Conservation (phyloP, 2,113 vertebrate species). For the Grammomys surdaster region DNA sequence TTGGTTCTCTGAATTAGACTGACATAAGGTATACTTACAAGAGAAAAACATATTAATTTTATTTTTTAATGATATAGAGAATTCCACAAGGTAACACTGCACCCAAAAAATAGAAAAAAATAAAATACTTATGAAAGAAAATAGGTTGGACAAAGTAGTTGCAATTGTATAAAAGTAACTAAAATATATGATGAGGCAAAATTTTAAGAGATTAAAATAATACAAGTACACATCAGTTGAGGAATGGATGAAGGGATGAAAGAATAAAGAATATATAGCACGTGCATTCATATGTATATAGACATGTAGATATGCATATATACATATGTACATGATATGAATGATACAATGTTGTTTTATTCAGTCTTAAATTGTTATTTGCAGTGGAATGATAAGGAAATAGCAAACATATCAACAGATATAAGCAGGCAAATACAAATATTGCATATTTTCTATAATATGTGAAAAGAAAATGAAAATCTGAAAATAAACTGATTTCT, state of each 20-base stretch:
- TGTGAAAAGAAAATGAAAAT: not conserved
- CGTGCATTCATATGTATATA: not conserved
- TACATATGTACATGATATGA: not conserved
- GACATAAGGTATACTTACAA: not conserved
- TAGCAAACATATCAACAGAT: not conserved
- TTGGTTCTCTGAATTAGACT: not conserved
- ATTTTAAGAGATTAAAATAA: not conserved
- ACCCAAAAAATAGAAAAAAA: not conserved
- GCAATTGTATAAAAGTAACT: not conserved
- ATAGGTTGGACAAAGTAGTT: not conserved
- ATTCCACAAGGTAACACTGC: not conserved
- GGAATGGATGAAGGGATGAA: not conserved
- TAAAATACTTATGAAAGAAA: not conserved
- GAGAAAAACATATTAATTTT: not conserved
- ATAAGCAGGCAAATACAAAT: not conserved
- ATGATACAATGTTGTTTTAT: not conserved
- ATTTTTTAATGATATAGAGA: not conserved
- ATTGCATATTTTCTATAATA: not conserved
- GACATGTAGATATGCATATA: not conserved
- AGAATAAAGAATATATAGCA: not conserved
- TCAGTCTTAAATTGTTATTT: not conserved
- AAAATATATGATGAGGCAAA: not conserved
- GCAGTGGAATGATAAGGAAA: not conserved
- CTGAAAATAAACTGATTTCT: not conserved
- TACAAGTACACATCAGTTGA: not conserved